These are phyloP conservation scores for Ostrea denselamellosa DNA, from an alignment of 1,140 invertebrate genomes.

Conservation along the genomic window DNA sequence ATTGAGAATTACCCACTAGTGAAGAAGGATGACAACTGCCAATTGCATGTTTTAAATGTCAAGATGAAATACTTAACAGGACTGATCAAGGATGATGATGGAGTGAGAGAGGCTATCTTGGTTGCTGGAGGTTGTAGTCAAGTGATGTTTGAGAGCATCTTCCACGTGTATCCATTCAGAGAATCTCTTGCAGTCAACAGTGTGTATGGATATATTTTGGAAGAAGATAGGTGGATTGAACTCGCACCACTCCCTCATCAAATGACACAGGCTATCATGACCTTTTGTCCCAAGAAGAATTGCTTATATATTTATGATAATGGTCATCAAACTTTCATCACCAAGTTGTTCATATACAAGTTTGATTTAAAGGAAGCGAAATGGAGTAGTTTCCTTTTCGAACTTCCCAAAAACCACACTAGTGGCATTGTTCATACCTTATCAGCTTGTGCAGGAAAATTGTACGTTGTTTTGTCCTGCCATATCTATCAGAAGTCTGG, in stretches of 20 bases:
- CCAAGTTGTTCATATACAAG: conserved; percentile 56
- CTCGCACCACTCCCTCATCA: conserved; percentile 66
- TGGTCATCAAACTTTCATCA: conserved; percentile 50
- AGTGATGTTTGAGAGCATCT: conserved; percentile 57
- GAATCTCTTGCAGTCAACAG: conserved; percentile 60
- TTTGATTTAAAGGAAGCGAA: conserved; percentile 54
- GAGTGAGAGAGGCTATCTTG: conserved; percentile 64
- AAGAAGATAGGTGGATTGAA: conserved; percentile 68
- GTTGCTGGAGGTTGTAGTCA: conserved; percentile 65
- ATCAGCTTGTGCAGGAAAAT: conserved; percentile 55
- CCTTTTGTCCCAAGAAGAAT: conserved; percentile 54
- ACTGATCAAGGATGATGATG: conserved; percentile 50
- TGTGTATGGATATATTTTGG: conserved; percentile 67
- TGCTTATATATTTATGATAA: conserved; percentile 63
- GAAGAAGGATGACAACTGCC: conserved; percentile 60
- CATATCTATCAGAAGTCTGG: conserved; percentile 26
- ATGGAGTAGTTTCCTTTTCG: conserved; percentile 60
- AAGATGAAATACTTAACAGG: conserved; percentile 65
- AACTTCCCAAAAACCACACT: conserved; percentile 54
- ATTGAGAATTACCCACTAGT: conserved; percentile 62
- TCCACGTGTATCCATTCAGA: conserved; percentile 56
- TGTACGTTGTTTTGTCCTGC: conserved; percentile 61
- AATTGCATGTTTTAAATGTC: conserved; percentile 60
- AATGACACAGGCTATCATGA: conserved; percentile 60
- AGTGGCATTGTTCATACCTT: conserved; percentile 59